Evolutionary conservation across 2,797 vertebrate genomes (phyloP).

Genomic region (Esox masquinongy): DNA sequence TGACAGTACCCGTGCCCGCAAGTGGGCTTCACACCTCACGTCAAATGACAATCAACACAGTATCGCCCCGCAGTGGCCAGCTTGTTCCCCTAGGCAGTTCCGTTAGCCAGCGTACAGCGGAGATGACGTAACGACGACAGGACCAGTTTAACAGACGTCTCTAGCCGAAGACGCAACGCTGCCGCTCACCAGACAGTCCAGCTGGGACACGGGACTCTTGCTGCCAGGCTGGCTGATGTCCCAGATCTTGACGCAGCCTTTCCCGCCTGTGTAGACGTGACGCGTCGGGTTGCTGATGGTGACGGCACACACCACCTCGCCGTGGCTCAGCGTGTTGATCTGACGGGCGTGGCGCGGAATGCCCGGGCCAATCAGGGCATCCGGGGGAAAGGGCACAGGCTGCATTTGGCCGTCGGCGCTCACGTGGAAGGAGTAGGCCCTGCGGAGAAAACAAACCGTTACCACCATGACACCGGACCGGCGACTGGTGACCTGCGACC

Average conservation of each 20-base stretch:
- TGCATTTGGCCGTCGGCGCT: conserved; percentile 85
- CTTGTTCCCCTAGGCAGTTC: background rate
- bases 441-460: conserved; percentile 35
- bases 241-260: conserved; percentile 98
- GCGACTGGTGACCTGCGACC: background rate
- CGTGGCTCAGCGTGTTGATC: conserved; percentile 84
- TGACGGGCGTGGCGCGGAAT: conserved; percentile 83
- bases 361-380: conserved; percentile 81
- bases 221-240: conserved; percentile 97
- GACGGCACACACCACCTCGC: conserved; percentile 88
- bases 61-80: background rate
- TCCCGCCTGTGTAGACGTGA: conserved; percentile 95
- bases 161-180: background rate
- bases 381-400: conserved; percentile 82
- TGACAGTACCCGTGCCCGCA: background rate
- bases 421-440: conserved; percentile 83
- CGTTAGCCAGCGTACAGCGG: background rate
- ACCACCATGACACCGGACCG: background rate
- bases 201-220: conserved; percentile 96
- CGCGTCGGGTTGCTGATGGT: conserved; percentile 96
- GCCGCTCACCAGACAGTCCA: conserved; percentile 90
- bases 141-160: background rate
- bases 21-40: background rate
- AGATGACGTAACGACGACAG: background rate
- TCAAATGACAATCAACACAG: background rate